A percentile compares a stretch with the other conserved stretches of the same genome.
Conservation (phyloP, 2,888 invertebrate genomes). For the Scaptomyza reducta region DNA sequence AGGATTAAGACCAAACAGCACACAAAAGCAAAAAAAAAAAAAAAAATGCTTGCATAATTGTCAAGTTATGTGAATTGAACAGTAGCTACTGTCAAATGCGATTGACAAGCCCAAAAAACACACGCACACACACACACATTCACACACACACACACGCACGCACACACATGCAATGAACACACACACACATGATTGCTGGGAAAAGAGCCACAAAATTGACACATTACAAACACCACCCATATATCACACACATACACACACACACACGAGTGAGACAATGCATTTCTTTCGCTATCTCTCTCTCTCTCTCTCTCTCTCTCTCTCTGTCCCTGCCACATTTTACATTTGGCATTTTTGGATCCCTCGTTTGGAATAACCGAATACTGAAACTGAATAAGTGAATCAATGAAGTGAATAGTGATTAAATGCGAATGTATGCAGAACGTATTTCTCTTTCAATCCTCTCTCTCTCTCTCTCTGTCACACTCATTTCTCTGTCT, state of each 20-base stretch:
- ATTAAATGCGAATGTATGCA: conserved; percentile 55
- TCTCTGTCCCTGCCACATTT: too few relatives aligned
- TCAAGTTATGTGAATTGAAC: conserved; percentile 53
- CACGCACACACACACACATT: conserved; percentile 7
- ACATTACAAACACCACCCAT: conserved; percentile 66
- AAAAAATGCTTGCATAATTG: conserved; percentile 63
- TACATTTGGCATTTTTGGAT: conserved; percentile 53
- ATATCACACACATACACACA: background rate
- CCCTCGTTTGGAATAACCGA: conserved; percentile 20
- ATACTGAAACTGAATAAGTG: conserved; percentile 69
- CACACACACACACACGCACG: conserved; percentile 8
- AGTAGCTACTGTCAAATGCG: conserved; percentile 49
- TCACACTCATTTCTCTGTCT: background rate
- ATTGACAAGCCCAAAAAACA: conserved; percentile 52
- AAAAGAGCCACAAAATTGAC: conserved; percentile 70
- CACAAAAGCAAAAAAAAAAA: conserved; percentile 3
- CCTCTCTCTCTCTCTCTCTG: background rate
- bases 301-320: background rate
- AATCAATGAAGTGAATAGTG: conserved; percentile 74
- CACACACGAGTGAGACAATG: too few relatives aligned
- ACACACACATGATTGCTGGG: conserved; percentile 22
- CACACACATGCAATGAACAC: too few relatives aligned
- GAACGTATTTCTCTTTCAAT: background rate
- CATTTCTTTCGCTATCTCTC: background rate
- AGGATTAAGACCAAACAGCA: conserved; percentile 49